Evolutionary conservation across 2,113 vertebrate species (phyloP).

Genomic region (Marcusenius ussheri): DNA sequence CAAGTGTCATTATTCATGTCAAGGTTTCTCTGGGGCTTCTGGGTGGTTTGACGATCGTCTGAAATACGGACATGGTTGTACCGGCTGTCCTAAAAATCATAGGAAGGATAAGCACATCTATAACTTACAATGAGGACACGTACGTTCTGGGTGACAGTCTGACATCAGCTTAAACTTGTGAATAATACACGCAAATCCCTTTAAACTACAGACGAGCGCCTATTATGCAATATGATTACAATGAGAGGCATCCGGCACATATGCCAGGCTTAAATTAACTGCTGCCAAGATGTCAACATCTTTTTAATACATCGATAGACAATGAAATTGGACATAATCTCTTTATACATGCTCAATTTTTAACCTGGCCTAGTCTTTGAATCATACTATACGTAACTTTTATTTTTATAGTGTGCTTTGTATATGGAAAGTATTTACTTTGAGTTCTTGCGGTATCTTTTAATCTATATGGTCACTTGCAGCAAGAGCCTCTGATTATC

Average conservation of each 20-base stretch:
- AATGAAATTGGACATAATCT: not conserved
- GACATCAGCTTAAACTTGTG: not conserved
- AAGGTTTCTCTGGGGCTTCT: not conserved
- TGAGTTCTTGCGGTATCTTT: not conserved
- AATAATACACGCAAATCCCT: not conserved
- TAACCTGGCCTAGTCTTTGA: not conserved
- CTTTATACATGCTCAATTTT: not conserved
- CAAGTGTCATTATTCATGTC: not conserved
- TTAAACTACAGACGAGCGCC: not conserved
- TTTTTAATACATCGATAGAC: not conserved
- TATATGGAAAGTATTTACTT: not conserved
- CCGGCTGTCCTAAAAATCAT: not conserved
- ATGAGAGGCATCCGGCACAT: not conserved
- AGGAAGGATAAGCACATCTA: not conserved
- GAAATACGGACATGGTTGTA: not conserved
- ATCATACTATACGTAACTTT: not conserved
- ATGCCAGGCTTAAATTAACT: not conserved
- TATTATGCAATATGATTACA: not conserved
- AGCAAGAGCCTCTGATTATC: not conserved
- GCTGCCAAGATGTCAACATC: not conserved
- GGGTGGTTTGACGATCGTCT: not conserved
- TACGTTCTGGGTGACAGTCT: not conserved
- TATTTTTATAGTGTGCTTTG: not conserved
- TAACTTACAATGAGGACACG: not conserved
- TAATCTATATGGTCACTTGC: not conserved